phyloP scores from a whole-genome alignment of 2,113 vertebrate genomes.

The Muntiacus reevesi region DNA sequence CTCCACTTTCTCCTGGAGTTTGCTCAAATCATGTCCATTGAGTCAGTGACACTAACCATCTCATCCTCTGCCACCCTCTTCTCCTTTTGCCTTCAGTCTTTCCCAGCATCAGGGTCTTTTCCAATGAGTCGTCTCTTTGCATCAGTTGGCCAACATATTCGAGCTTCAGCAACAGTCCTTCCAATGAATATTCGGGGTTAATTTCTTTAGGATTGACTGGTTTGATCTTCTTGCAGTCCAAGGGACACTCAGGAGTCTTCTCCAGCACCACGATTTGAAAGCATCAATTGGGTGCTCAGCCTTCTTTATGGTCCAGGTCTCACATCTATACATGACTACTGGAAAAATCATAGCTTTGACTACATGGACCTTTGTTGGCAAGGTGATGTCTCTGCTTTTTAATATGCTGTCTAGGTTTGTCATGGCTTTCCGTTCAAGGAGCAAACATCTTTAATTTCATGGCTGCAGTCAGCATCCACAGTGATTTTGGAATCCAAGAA shows the following conservation, averaged over 20 bases:
- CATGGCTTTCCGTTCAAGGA: neutral
- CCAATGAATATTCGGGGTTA: neutral
- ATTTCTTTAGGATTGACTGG: neutral
- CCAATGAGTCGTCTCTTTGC: neutral
- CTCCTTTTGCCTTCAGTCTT: neutral
- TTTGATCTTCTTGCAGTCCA: neutral
- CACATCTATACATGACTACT: neutral
- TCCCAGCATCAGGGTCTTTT: neutral
- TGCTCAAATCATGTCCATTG: neutral
- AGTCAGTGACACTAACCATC: neutral
- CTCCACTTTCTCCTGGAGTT: neutral
- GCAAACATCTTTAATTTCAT: neutral
- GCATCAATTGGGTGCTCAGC: neutral
- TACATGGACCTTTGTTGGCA: neutral
- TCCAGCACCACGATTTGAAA: neutral
- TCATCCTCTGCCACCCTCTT: neutral
- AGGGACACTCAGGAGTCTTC: neutral
- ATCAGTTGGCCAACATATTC: neutral
- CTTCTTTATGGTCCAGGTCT: neutral
- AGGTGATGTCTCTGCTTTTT: neutral
- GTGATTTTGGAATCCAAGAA: neutral
- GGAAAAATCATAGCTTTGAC: neutral
- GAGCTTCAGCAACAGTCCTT: neutral
- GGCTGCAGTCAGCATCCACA: neutral
- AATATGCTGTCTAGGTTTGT: neutral